Conservation (phyloP, 2,113 vertebrate genomes). For the Gambusia holbrooki region DNA sequence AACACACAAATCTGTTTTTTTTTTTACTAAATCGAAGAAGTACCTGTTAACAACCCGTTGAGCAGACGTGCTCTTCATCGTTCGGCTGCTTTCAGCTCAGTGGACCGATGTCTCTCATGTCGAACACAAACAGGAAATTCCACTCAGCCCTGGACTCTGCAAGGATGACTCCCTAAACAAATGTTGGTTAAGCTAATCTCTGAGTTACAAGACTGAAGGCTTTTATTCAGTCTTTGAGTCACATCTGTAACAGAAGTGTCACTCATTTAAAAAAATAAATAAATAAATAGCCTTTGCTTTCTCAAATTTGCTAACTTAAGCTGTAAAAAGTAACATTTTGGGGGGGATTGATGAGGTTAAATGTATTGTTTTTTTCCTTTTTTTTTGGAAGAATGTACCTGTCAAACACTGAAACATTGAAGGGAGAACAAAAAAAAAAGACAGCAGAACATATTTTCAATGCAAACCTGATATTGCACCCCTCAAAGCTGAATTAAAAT, state of each 20-base stretch:
- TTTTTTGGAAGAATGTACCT: slow-evolving; percentile 7
- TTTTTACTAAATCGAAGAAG: not conserved
- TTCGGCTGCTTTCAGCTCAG: not conserved
- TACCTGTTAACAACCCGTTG: not conserved
- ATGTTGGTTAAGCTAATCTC: not conserved
- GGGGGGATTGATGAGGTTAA: not conserved
- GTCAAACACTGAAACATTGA: slow-evolving; percentile 15
- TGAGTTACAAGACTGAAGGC: not conserved
- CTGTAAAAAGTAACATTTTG: not conserved
- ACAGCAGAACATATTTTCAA: slow-evolving; percentile 40
- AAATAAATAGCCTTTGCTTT: not conserved
- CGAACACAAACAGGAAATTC: not conserved
- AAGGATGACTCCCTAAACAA: not conserved
- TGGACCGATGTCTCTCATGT: not conserved
- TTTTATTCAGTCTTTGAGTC: not conserved
- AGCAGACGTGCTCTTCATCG: not conserved
- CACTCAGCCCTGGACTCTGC: not conserved
- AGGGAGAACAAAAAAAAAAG: slow-evolving; percentile 21
- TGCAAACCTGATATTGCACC: slow-evolving; percentile 50
- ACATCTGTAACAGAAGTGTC: not conserved
- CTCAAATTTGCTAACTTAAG: not conserved
- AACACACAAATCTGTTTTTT: too few species aligned
- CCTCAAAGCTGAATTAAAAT: slow-evolving; percentile 64
- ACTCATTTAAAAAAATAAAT: not conserved
- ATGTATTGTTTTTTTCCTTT: not conserved